Evolutionary conservation across 2,113 vertebrate genomes (phyloP), one percentile per base, ranked within the genome.

Genomic region (Hyla sarda): DNA sequence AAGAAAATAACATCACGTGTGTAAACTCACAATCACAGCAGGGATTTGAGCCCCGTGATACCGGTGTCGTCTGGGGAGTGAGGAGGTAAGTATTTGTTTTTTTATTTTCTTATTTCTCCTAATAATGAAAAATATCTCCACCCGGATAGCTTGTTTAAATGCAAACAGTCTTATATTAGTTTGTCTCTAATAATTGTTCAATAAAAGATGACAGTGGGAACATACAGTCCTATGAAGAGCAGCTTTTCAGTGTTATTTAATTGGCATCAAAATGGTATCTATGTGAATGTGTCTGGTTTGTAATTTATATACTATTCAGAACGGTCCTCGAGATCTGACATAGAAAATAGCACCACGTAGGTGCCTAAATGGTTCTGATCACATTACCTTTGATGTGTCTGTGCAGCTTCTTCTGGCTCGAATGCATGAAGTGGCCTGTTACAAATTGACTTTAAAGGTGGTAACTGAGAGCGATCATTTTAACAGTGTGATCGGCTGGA

Each of bases 391-490:
- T 32, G 6, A 54, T 54, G 28, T 52, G 25, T 77, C 25, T 77
- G 37, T 47, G 19, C 48, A 17, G 73, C 13, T 47, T 76, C 73
- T 28, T 75, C 41, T 41, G 25, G 13, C n/a, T 50, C 47, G 28
- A 76, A 30, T 11, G 48, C 48, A 13, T 54, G 48, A 77, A 52
- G 48, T 54, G 74, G 7, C 48, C 34, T 10, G 74, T 54, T 50
- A 54, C 6, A 77, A 77, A 54, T 77, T 77, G 74, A 52, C n/a
- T 76, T 28, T 50, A 48, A 75, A 14, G 45, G 23, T 72, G 73
- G 45, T 48, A 75, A 75, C 23, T 48, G n/a, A 75, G 45, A 75
- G 47, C 25, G 16, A 54, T 77, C 48, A 77, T 77, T 34, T 34
- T 2, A 32, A 30, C 48, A 3, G 48, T 77, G 8, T 77, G 48